phyloP scores from a whole-genome alignment of 2,113 vertebrate species.

The Xenopus borealis region DNA sequence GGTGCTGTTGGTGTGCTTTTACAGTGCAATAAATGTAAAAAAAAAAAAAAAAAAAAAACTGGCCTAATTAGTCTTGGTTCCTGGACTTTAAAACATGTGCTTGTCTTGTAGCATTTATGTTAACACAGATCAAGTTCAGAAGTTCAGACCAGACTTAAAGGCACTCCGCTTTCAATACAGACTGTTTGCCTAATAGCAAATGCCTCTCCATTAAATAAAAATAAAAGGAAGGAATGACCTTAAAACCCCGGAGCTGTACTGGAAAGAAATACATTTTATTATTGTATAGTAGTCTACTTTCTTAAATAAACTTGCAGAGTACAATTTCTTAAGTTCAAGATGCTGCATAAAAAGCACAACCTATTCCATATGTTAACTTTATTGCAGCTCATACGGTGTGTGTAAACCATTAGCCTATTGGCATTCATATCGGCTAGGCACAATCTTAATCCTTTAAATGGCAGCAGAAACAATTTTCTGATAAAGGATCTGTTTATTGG shows the following conservation, averaged over 20 bases:
- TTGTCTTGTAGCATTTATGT: conserved; percentile 39
- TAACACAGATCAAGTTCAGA: conserved; percentile 41
- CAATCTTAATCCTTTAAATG: neutral
- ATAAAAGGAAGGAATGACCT: conserved; percentile 17
- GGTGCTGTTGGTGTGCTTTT: neutral
- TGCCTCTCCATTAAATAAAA: conserved; percentile 6
- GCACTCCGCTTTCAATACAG: neutral
- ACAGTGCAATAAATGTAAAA: neutral
- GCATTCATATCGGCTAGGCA: neutral
- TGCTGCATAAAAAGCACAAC: conserved; percentile 9
- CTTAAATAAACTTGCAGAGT: conserved; percentile 11
- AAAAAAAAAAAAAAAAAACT: neutral
- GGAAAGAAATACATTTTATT: neutral
- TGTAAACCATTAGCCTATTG: neutral
- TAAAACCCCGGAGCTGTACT: conserved; percentile 13
- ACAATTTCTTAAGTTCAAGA: conserved; percentile 10
- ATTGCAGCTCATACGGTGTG: neutral
- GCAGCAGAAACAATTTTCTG: neutral
- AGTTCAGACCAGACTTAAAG: conserved; percentile 15
- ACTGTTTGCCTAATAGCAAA: neutral
- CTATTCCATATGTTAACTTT: conserved; percentile 33
- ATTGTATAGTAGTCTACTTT: conserved; percentile 3
- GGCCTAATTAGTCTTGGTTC: conserved; percentile 5
- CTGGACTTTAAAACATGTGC: neutral
- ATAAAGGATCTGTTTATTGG: neutral